Percentiles rank a stretch among this genome's conserved stretches.
Conservation (phyloP, 2,888 invertebrate genomes). For the Ichneumoninae sp. region DNA sequence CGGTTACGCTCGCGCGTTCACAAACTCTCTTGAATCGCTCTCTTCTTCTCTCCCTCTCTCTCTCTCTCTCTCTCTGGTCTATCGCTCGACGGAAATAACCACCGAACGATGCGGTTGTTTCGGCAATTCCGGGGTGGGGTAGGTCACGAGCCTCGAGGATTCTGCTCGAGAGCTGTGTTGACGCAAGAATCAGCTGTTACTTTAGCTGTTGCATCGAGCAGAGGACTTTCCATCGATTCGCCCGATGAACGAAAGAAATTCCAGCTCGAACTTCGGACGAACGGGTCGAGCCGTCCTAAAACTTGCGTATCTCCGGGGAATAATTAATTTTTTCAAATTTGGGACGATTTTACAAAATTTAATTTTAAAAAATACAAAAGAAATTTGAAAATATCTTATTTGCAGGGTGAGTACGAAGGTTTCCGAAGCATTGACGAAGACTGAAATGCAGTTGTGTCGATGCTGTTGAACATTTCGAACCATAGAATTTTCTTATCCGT, state of each 20-base stretch:
- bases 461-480: neutral
- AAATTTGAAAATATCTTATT: neutral
- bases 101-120: slow-evolving; percentile 76
- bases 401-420: neutral
- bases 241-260: slow-evolving; percentile 7
- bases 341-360: too few relatives aligned
- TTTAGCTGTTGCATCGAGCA: slow-evolving; percentile 33
- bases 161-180: slow-evolving; percentile 63
- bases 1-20: slow-evolving; percentile 69
- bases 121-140: slow-evolving; percentile 80
- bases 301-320: too few relatives aligned
- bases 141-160: slow-evolving; percentile 77
- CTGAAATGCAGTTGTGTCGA: neutral
- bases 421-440: neutral
- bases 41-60: slow-evolving; percentile 45
- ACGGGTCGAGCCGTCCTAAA: too few relatives aligned
- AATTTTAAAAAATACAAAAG: neutral
- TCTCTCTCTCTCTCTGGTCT: slow-evolving; percentile 47
- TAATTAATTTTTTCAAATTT: too few relatives aligned
- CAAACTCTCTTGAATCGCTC: slow-evolving; percentile 55
- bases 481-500: slow-evolving; percentile 6
- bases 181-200: slow-evolving; percentile 63
- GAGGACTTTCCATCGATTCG: slow-evolving; percentile 41
- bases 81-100: slow-evolving; percentile 65
- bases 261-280: neutral